Base-by-base conservation (phyloP, 2,113 vertebrate genomes). In the Glaucidium brasilianum region DNA sequence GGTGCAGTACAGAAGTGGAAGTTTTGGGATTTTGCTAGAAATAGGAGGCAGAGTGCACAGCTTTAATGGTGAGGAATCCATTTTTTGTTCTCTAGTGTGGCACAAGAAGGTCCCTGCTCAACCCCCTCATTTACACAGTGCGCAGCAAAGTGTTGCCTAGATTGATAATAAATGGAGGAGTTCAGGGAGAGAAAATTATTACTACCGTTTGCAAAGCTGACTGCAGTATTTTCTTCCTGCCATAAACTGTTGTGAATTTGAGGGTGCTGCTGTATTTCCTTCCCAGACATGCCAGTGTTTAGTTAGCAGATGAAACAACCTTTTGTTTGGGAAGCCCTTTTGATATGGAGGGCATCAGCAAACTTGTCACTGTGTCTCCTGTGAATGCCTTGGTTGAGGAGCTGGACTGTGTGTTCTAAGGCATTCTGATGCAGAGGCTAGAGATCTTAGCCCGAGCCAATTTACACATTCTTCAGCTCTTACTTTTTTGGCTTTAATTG, bases 401-500 rank as follows among this genome's bases (percentile, higher is more conserved):
- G 59, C 53, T 94, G 93, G 90, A 88, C 89, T 90, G 50, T 47
- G 62, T 91, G 68, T 87, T 81, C 63, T 30, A 3, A 82, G 77
- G 62, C 67, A 88, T 82, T 82, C 94, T 93, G 83, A 84, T 90
- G 82, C 75, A 77, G 71, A 69, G 69, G 59, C 73, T 89, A 1
- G 5, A 84, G 71, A 77, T 81, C 91, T 95, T 94, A 91, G 81
- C 88, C 92, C 93, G 71, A 96, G 89, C 84, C 93, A 96, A 91
- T 97, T 96, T 96, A 90, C 81, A 94, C 23, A 43, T 87, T 92
- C 78, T 59, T 96, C 94, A 95, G 71, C 93, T 96, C 89, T 93
- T 95, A 94, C 89, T 95, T 96, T 91, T 96, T 92, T 86, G 71
- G 66, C 59, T 94, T 92, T 97, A 95, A 95, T 94, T 96, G 94